phyloP scores from a whole-genome alignment of 2,797 vertebrate species.

The Poecilia gillii region DNA sequence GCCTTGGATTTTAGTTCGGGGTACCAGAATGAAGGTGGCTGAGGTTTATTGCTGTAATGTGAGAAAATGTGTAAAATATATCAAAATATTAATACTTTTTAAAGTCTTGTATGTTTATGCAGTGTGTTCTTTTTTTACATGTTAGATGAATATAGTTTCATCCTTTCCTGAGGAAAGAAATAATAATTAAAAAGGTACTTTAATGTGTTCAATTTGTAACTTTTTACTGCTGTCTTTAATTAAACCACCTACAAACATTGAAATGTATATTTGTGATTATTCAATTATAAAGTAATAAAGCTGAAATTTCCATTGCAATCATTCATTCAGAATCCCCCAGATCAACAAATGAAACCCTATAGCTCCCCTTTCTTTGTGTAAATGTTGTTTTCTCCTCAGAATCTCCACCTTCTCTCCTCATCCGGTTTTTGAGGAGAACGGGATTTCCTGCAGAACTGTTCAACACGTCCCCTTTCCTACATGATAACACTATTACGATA shows the following conservation, averaged over 20 bases:
- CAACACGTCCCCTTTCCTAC: constrained; percentile 37
- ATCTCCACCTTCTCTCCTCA: constrained; percentile 22
- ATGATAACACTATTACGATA: constrained; percentile 67
- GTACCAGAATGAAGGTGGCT: not conserved
- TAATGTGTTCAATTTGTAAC: not conserved
- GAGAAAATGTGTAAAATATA: not conserved
- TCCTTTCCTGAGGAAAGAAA: not conserved
- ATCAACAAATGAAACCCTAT: not conserved
- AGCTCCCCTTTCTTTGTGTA: not conserved
- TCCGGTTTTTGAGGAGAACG: constrained; percentile 27
- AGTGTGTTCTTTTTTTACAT: not conserved
- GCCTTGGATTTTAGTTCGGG: not conserved
- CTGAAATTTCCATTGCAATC: not conserved
- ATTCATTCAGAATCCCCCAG: not conserved
- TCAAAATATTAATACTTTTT: not conserved
- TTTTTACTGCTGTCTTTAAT: not conserved
- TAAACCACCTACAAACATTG: not conserved
- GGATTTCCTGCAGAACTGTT: constrained; percentile 38
- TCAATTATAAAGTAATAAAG: not conserved
- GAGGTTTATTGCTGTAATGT: not conserved
- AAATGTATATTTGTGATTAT: not conserved
- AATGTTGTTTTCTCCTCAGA: not conserved
- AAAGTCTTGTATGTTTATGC: not conserved
- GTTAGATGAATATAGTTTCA: not conserved
- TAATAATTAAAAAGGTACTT: not conserved